Base-by-base conservation (phyloP, 2,797 vertebrate genomes). In the Spinus pinus region DNA sequence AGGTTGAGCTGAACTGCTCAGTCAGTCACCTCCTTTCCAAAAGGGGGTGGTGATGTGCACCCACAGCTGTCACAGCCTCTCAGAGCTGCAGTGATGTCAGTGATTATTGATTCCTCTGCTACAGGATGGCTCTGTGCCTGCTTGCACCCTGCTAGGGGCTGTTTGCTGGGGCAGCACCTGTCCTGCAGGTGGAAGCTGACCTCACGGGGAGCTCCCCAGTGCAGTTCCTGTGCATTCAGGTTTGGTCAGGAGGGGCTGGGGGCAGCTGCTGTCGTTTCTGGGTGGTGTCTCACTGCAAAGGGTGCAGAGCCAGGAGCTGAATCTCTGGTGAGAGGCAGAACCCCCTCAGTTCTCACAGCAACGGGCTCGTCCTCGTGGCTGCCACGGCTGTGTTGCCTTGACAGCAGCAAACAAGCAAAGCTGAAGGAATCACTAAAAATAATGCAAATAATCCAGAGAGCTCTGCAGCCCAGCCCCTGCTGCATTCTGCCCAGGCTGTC, bases 91-190 rank as follows among this genome's bases (percentile, higher is more conserved):
- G 71, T 49, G 66, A 1, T 64, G 37, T 9, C 39, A 42, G 64
- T 8, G 30, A 2, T 46, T 12, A 7, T 5, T 5, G 1, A 4
- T 21, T 27, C 24, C 71, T 30, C 4, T 25, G 3, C 61, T 18
- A 0, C n/a, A 39, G 69, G 64, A 2, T 2, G 62, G n/a, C 60
- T 18, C 65, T 53, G 70, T 8, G 54, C 30, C 21, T 13, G 44
- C 16, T 10, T 22, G 7, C 25, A 0, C 11, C 3, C 67, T 16
- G 19, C 2, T 2, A 3, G 1, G 3, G 2, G 1, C 7, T 31
- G 83, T 28, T 69, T 51, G 83, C 62, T n/a, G 41, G n/a, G 89
- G 49, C 85, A 70, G 54, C 75, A 20, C 37, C 83, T 82, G 31
- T 39, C 39, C 12, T 3, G 6, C 51, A 7, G 58, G 18, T 12